Percentiles rank a stretch among this genome's conserved stretches.
phyloP scores from a whole-genome alignment of 1,140 invertebrate genomes.

The Drosophila ironensis region DNA sequence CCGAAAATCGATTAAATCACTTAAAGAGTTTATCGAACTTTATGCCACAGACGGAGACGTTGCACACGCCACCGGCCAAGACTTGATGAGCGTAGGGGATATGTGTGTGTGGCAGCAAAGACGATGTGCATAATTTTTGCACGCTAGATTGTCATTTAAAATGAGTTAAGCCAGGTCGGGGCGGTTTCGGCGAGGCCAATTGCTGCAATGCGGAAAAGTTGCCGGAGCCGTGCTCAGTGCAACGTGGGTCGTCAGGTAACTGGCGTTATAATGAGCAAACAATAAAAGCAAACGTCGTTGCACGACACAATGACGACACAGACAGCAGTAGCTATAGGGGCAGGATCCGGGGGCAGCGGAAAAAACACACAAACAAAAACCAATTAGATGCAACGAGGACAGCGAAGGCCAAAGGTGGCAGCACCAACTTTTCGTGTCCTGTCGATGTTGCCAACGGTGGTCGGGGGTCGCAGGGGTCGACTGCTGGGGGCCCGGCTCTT shows the following conservation, averaged over 20 bases:
- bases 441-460: slow-evolving; percentile 67
- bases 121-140: slow-evolving; percentile 69
- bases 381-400: slow-evolving; percentile 64
- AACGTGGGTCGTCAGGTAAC: slow-evolving; percentile 41
- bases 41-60: slow-evolving; percentile 14
- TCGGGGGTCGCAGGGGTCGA: slow-evolving; percentile 2
- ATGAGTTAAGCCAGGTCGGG: slow-evolving; percentile 79
- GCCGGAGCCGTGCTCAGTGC: slow-evolving; percentile 5
- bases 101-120: no score
- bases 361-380: slow-evolving; percentile 53
- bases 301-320: slow-evolving; percentile 63
- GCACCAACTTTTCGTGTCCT: slow-evolving; percentile 65
- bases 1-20: slow-evolving; percentile 62
- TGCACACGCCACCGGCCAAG: no score
- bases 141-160: slow-evolving; percentile 81
- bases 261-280: slow-evolving; percentile 74
- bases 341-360: background rate
- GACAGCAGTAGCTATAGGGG: background rate
- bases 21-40: slow-evolving; percentile 74
- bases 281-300: slow-evolving; percentile 72
- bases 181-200: slow-evolving; percentile 50
- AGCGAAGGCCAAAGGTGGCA: slow-evolving; percentile 38
- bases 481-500: background rate
- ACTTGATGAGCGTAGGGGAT: no score
- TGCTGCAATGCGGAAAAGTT: slow-evolving; percentile 70